A percentile compares a stretch with the other conserved stretches of the same genome.
phyloP scores from a whole-genome alignment of 1,140 invertebrate species.

The Cylas formicarius region DNA sequence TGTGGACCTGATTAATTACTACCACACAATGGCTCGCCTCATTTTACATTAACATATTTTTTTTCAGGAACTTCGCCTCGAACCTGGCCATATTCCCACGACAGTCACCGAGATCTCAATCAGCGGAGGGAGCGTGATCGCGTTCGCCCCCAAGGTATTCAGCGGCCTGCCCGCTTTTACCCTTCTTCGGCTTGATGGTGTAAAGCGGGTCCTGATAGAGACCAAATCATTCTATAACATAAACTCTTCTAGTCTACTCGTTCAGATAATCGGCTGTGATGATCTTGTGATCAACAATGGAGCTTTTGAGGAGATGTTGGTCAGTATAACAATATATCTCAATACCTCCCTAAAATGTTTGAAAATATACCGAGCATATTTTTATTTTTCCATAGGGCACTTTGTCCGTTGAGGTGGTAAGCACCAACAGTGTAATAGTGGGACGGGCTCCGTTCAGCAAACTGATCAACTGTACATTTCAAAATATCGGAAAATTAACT shows the following conservation, averaged over 20 bases:
- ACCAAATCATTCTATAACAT: conserved; percentile 50
- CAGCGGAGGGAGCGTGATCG: conserved; percentile 49
- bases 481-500: conserved; percentile 48
- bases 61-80: conserved; percentile 49
- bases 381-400: conserved; percentile 20
- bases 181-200: conserved; percentile 44
- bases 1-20: too few relatives aligned
- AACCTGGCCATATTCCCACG: conserved; percentile 46
- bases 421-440: conserved; percentile 44
- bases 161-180: conserved; percentile 42
- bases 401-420: conserved; percentile 19
- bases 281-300: conserved; percentile 47
- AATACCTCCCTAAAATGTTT: neutral
- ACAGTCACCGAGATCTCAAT: conserved; percentile 52
- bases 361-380: neutral
- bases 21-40: too few relatives aligned
- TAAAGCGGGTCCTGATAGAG: conserved; percentile 45
- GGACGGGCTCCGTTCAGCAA: conserved; percentile 55
- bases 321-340: conserved; percentile 20
- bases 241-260: conserved; percentile 44
- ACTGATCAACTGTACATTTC: conserved; percentile 52
- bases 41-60: conserved; percentile 14
- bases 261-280: conserved; percentile 49
- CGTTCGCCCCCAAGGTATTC: conserved; percentile 47
- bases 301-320: conserved; percentile 48